Base-by-base conservation (phyloP, 2,888 invertebrate species). In the Drosophila yooni region DNA sequence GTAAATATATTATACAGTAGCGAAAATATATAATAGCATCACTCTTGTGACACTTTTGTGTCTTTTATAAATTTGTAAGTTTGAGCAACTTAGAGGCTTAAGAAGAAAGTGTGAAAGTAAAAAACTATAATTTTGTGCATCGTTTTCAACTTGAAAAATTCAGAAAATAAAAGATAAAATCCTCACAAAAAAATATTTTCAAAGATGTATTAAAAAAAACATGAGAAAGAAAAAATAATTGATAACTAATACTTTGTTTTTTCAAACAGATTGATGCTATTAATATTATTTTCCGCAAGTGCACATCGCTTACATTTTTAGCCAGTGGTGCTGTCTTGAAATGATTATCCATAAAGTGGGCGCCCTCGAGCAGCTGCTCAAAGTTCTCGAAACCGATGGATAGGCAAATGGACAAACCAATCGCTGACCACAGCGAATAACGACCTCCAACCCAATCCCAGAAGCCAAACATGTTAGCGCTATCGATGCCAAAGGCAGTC, bases 401-500 rank as follows among this genome's bases (percentile, higher is more conserved):
- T 46, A 99, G 94, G 6, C 97, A 97, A 92, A 99, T 99, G 5
- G 99, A 98, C 27, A 99, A 94, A 43, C 99, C 99, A 93, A 99
- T 99, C 5, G 99, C 99, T 0, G 99, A 99, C 99, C 99, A 99
- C 13, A 99, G 94, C 0, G 99, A 99, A 88, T 96, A 96, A 91
- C 99, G 96, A 83, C 99, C 99, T 40, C 99, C 99, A 52, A 99
- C 99, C 99, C 99, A 99, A 94, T 99, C 99, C 99, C 99, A 99
- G 94, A 99, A 99, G 29, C 97, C 99, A 94, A 99, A 99, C 99
- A 99, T 99, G 92, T 99, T 99, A 82, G 96, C 96, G 79, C 97
- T 95, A 93, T 99, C 97, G 89, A 99, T 99, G 21, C 99, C 99
- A 94, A 99, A 99, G 40, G 97, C 98, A 29, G 96, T 97, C n/a